Evolutionary conservation across 2,888 invertebrate species (phyloP), one percentile per base, ranked within the genome.

Genomic region (Neria commutata): DNA sequence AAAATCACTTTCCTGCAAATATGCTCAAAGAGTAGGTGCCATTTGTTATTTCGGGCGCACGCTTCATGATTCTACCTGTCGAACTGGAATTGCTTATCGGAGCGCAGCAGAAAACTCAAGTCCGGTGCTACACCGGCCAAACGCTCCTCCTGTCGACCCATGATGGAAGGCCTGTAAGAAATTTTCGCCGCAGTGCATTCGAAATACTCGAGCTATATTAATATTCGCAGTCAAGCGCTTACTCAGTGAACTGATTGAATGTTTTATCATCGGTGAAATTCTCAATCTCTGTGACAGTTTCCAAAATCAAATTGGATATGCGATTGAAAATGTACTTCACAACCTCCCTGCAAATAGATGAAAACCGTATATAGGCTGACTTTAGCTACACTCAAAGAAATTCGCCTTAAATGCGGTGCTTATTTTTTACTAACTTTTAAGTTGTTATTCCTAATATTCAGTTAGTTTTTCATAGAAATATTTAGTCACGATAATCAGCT

Each of bases 71-170:
- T 54, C 46, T 64, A 78, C 80, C 77, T 72, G 65, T 80, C 67
- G 1, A 52, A 58, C 53, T 76, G 76, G 56, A 76, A 80, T 2
- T 60, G 56, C 1, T n/a, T 50, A 64, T 94, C 92, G 63, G 88
- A 87, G 54, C 87, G 85, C 74, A 94, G 83, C 53, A 92, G 85
- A 68, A 87, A 88, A 40, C 85, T 83, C 29, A 94, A 81, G 61
- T 88, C 87, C 0, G 94, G 93, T 0, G 92, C 87, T 25, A 85
- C 84, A 1, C 91, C 91, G 56, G 90, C 89, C 0, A 90, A 86
- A 76, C 91, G 86, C 45, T 91, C 89, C 67, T 93, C 91, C 72
- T 88, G 86, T 71, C 91, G 90, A 17, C 89, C 91, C 85, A 94
- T 92, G 62, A 95, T 90, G 17, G 90, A 87, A 0, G 94, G 94